These are phyloP conservation scores for Dissostichus mawsoni DNA, from an alignment of 2,113 vertebrate genomes.

Conservation along the genomic window DNA sequence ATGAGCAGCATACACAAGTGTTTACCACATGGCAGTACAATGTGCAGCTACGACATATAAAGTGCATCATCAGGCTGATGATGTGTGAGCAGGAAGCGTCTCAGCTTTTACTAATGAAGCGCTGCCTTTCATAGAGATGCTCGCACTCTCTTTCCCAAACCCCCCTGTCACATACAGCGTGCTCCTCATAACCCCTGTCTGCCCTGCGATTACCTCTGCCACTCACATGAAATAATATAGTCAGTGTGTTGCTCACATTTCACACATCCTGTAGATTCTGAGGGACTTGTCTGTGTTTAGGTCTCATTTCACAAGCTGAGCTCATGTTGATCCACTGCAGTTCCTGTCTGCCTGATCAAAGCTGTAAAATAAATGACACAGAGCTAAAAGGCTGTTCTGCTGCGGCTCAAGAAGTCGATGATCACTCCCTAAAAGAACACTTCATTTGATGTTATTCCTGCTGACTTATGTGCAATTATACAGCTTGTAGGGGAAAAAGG, in stretches of 20 bases:
- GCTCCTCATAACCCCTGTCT: neutral
- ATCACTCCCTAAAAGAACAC: neutral
- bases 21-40: no score
- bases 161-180: slow-evolving; percentile 17
- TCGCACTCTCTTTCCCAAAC: slow-evolving; percentile 11
- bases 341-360: slow-evolving; percentile 34
- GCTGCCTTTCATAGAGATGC: slow-evolving; percentile 15
- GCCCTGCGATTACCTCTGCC: slow-evolving; percentile 3
- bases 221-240: slow-evolving; percentile 1
- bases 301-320: slow-evolving; percentile 21
- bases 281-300: slow-evolving; percentile 7
- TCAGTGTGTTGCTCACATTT: slow-evolving; percentile 3
- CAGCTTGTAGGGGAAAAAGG: neutral
- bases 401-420: slow-evolving; percentile 6
- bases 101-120: slow-evolving; percentile 49
- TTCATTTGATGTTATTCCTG: neutral
- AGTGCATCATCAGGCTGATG: slow-evolving; percentile 30
- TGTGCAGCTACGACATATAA: no score
- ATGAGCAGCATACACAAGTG: no score
- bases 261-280: slow-evolving; percentile 17
- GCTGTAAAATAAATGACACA: slow-evolving; percentile 24
- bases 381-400: slow-evolving; percentile 18
- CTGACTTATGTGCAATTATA: slow-evolving; percentile 8
- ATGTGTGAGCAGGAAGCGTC: slow-evolving; percentile 52
- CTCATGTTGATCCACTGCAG: slow-evolving; percentile 17